Evolutionary conservation across 2,888 invertebrate genomes (phyloP).

Genomic region (Ischnura elegans): DNA sequence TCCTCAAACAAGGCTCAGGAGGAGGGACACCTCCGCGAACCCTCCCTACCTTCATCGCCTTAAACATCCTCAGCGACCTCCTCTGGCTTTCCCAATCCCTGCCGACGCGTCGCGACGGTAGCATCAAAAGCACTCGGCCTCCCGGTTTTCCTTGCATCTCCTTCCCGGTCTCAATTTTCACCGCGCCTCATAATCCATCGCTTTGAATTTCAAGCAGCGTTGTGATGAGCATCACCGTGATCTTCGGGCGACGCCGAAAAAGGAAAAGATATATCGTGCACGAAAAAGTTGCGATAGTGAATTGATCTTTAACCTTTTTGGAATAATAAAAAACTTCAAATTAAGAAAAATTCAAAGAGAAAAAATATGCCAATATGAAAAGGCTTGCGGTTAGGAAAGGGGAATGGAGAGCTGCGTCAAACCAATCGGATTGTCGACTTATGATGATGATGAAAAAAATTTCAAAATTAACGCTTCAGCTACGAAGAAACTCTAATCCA

Average conservation of each 20-base stretch:
- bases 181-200: not conserved
- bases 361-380: no score
- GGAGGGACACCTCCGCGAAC: not conserved
- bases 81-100: not conserved
- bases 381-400: no score
- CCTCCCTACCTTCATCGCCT: not conserved
- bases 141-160: not conserved
- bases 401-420: no score
- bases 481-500: no score
- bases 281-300: no score
- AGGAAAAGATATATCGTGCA: no score
- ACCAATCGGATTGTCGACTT: no score
- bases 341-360: no score
- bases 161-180: not conserved
- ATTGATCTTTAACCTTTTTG: no score
- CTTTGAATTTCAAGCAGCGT: not conserved
- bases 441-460: no score
- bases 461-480: no score
- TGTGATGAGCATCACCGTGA: not conserved
- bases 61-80: conserved; percentile 13
- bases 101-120: not conserved
- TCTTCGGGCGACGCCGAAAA: not conserved
- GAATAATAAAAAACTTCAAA: no score
- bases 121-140: not conserved
- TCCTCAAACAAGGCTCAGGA: conserved; percentile 25